Conservation (phyloP, 2,113 vertebrate species). For the Osmerus mordax region DNA sequence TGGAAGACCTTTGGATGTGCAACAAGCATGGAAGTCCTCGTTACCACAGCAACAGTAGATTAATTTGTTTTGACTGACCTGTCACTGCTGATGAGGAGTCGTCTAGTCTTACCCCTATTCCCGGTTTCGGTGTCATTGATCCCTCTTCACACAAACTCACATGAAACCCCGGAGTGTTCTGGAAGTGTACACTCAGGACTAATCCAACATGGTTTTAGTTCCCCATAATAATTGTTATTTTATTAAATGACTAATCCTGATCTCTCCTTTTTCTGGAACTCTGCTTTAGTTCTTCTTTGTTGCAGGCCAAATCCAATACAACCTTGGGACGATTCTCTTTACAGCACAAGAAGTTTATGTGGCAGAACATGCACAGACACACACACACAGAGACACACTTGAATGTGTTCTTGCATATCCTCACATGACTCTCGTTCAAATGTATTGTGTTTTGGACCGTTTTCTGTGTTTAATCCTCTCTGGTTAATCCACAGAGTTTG, state of each 20-base stretch:
- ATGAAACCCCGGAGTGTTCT: slow-evolving; percentile 28
- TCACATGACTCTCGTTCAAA: neutral
- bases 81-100: neutral
- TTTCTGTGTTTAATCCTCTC: neutral
- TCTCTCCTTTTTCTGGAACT: slow-evolving; percentile 36
- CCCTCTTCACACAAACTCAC: slow-evolving; percentile 20
- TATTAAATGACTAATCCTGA: too few species aligned
- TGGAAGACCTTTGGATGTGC: too few species aligned
- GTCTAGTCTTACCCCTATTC: neutral
- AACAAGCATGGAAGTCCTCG: too few species aligned
- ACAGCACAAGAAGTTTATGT: neutral
- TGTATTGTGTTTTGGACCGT: neutral
- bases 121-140: slow-evolving; percentile 1
- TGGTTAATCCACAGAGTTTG: neutral
- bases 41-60: too few species aligned
- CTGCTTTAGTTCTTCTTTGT: slow-evolving; percentile 59
- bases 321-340: slow-evolving; percentile 43
- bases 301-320: slow-evolving; percentile 58
- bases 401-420: neutral
- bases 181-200: slow-evolving; percentile 33
- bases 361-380: too few species aligned
- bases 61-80: neutral
- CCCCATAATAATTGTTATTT: slow-evolving; percentile 49
- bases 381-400: neutral
- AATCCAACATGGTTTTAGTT: slow-evolving; percentile 17